phyloP scores from a whole-genome alignment of 2,888 invertebrate species.

The Campoplex capitator region DNA sequence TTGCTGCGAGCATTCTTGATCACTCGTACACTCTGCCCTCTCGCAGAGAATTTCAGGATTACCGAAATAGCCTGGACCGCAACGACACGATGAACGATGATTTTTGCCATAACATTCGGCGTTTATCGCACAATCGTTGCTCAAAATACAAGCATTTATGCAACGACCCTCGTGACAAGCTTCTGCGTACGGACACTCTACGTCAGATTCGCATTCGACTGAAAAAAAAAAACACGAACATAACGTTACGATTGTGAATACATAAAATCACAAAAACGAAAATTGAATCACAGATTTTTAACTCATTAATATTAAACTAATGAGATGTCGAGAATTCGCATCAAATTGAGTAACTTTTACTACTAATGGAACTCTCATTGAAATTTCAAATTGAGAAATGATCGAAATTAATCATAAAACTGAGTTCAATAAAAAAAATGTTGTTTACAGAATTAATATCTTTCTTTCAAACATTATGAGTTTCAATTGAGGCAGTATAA shows the following conservation, averaged over 20 bases:
- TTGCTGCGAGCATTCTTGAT: constrained; percentile 92
- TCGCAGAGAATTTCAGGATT: constrained; percentile 93
- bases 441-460: too few species aligned
- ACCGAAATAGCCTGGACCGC: constrained; percentile 91
- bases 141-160: constrained; percentile 91
- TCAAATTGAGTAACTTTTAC: too few species aligned
- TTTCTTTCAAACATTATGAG: too few species aligned
- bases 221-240: constrained; percentile 74
- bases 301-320: too few species aligned
- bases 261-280: not conserved
- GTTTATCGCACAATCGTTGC: constrained; percentile 93
- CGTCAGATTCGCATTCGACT: constrained; percentile 94
- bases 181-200: constrained; percentile 92
- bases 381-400: too few species aligned
- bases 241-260: too few species aligned
- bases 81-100: constrained; percentile 93
- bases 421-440: too few species aligned
- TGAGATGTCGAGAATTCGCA: too few species aligned
- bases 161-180: constrained; percentile 94
- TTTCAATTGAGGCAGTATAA: too few species aligned
- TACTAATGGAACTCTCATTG: too few species aligned
- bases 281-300: not conserved
- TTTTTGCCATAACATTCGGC: constrained; percentile 93
- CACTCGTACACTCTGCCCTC: constrained; percentile 91
- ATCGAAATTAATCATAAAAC: too few species aligned